Conservation (phyloP, 2,888 invertebrate genomes). For the Adelphocoris suturalis region DNA sequence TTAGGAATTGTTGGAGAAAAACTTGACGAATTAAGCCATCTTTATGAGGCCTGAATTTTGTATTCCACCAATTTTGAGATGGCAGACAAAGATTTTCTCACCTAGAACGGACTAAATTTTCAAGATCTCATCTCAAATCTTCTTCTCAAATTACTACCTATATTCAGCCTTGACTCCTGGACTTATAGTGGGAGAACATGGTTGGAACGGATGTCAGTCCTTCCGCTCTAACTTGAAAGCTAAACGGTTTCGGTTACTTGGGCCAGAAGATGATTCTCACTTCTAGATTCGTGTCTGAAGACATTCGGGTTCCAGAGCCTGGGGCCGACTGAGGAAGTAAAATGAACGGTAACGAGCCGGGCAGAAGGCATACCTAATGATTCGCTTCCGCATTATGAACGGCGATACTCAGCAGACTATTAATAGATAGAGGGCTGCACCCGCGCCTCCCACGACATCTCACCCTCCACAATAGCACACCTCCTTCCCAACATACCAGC, state of each 20-base stretch:
- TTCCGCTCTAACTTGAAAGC: no score
- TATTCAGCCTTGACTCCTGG: no score
- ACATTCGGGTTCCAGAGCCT: neutral
- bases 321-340: constrained; percentile 1
- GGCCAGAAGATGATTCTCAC: neutral
- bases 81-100: no score
- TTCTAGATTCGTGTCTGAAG: neutral
- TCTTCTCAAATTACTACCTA: no score
- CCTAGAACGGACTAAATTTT: no score
- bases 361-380: constrained; percentile 38
- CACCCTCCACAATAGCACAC: neutral
- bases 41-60: no score
- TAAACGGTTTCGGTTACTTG: neutral
- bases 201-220: no score
- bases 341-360: constrained; percentile 16
- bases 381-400: constrained; percentile 29
- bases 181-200: no score
- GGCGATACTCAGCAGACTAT: constrained; percentile 23
- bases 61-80: no score
- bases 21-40: no score
- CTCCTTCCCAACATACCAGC: neutral
- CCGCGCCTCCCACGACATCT: neutral
- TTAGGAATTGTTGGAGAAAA: no score
- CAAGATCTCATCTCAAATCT: no score
- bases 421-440: constrained; percentile 22